A percentile compares a stretch with the other conserved stretches of the same genome.
Evolutionary conservation across 2,113 vertebrate genomes (phyloP).

Genomic region (Oreamnos americanus): DNA sequence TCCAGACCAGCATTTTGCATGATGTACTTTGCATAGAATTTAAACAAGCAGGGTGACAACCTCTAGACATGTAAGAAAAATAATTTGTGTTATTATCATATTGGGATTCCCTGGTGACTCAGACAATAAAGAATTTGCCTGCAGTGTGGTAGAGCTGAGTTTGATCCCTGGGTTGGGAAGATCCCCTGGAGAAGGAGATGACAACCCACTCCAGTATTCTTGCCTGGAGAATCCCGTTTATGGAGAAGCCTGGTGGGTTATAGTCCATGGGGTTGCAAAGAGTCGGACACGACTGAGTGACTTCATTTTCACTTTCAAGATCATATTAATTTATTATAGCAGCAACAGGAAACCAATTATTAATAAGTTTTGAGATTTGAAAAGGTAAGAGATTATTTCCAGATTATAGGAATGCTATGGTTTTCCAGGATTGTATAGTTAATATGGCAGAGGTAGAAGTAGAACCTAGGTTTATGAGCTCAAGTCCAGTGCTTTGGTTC

Average conservation of each 20-base stretch:
- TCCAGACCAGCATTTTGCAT: background rate
- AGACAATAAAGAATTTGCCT: background rate
- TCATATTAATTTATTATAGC: background rate
- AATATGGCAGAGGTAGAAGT: background rate
- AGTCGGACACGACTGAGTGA: rapidly evolving
- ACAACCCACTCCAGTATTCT: background rate
- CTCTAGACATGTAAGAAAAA: background rate
- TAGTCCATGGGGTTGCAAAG: background rate
- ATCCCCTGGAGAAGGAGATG: background rate
- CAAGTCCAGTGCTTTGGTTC: background rate
- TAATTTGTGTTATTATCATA: background rate
- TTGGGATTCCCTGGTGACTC: background rate
- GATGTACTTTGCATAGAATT: background rate
- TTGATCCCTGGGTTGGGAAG: background rate
- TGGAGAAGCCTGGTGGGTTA: background rate
- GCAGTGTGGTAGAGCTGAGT: background rate
- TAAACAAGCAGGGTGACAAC: background rate
- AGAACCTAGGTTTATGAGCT: background rate
- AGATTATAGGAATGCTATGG: background rate
- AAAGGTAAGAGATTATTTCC: background rate
- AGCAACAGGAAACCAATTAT: background rate
- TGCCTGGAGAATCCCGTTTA: background rate
- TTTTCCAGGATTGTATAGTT: background rate
- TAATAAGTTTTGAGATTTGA: background rate
- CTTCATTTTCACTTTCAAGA: background rate